Evolutionary conservation across 2,888 invertebrate species (phyloP).

Genomic region (Heliconius charithonia): DNA sequence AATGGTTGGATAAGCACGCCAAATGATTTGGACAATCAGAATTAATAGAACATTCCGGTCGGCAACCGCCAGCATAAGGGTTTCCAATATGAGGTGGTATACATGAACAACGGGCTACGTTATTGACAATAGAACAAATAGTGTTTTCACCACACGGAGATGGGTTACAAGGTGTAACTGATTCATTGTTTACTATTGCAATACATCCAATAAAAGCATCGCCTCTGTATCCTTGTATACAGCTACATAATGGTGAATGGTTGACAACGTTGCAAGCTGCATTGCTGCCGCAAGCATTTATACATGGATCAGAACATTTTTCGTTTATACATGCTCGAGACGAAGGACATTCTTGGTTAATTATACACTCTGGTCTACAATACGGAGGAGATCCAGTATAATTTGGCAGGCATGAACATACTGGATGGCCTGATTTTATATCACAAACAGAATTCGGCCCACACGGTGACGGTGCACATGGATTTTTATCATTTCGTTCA

Average conservation of each 20-base stretch:
- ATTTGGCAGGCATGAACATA: constrained; percentile 91
- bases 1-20: constrained; percentile 92
- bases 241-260: constrained; percentile 92
- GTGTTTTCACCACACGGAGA: constrained; percentile 94
- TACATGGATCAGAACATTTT: constrained; percentile 92
- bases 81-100: constrained; percentile 95
- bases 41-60: constrained; percentile 92
- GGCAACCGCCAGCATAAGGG: constrained; percentile 92
- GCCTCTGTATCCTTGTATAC: constrained; percentile 89
- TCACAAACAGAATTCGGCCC: constrained; percentile 93
- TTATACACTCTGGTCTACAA: constrained; percentile 92
- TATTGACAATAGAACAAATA: constrained; percentile 88
- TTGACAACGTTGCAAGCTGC: constrained; percentile 91
- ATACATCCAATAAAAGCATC: constrained; percentile 93
- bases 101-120: constrained; percentile 90
- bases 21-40: constrained; percentile 90
- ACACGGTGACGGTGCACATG: constrained; percentile 88
- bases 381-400: constrained; percentile 92
- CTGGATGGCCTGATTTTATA: constrained; percentile 89
- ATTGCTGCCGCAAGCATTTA: constrained; percentile 89
- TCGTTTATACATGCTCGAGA: constrained; percentile 91
- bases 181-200: constrained; percentile 73
- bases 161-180: constrained; percentile 87
- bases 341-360: constrained; percentile 91
- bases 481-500: constrained; percentile 77